These are phyloP conservation scores for Podarcis siculus DNA, from an alignment of 2,797 vertebrate genomes.

Conservation along the genomic window DNA sequence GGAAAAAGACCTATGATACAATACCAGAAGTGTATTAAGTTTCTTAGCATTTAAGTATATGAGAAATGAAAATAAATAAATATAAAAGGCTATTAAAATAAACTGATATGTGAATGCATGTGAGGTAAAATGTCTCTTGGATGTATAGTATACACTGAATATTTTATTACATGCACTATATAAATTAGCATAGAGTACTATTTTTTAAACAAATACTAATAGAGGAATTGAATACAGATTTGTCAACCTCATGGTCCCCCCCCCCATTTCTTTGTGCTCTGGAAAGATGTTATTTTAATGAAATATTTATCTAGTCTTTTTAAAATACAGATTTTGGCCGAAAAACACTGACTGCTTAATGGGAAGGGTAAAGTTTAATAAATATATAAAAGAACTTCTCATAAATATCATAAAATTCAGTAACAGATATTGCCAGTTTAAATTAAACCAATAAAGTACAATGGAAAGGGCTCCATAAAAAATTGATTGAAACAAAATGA, in stretches of 20 bases:
- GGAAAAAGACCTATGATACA: neutral
- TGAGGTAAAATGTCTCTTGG: slow-evolving; percentile 10
- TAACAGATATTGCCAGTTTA: slow-evolving; percentile 35
- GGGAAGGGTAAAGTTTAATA: slow-evolving; percentile 44
- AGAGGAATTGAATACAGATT: neutral
- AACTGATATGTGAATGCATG: neutral
- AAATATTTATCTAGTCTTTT: slow-evolving; percentile 51
- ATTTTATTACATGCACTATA: slow-evolving; percentile 26
- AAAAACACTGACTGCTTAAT: slow-evolving; percentile 35
- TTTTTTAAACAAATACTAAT: too few relatives aligned
- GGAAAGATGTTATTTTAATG: slow-evolving; percentile 51
- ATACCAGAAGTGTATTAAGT: neutral
- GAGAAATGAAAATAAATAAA: neutral
- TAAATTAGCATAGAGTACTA: neutral
- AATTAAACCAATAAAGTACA: slow-evolving; percentile 45
- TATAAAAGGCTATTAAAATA: neutral
- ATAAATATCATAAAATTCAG: slow-evolving; percentile 41
- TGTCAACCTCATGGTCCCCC: neutral
- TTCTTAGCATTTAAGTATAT: slow-evolving; percentile 25
- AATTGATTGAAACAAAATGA: slow-evolving; percentile 47
- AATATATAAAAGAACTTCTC: neutral
- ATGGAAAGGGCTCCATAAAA: slow-evolving; percentile 35
- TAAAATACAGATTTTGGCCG: slow-evolving; percentile 36
- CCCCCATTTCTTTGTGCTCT: slow-evolving; percentile 14
- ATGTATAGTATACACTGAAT: slow-evolving; percentile 13